Evolutionary conservation across 2,797 vertebrate species (phyloP).

Genomic region (Pangasius sanitwongsei): DNA sequence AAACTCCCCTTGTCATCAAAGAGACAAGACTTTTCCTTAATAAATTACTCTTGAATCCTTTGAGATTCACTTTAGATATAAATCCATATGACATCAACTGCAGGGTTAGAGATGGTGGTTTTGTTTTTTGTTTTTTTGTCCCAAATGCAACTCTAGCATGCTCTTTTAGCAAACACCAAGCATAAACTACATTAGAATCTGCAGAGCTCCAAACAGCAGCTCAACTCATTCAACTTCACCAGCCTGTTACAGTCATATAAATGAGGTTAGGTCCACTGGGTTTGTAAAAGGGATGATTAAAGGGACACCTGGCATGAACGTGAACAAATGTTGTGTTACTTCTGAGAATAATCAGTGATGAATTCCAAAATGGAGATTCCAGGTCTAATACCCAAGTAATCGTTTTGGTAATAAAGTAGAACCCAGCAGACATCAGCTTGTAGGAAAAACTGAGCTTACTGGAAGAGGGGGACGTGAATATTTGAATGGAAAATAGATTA

Average conservation of each 20-base stretch:
- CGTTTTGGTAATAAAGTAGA: constrained; percentile 26
- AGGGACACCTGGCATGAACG: constrained; percentile 27
- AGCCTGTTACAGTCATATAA: neutral
- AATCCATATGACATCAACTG: neutral
- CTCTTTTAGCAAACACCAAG: neutral
- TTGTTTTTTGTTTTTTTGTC: neutral
- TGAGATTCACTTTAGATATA: neutral
- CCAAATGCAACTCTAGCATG: neutral
- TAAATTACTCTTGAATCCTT: constrained; percentile 4
- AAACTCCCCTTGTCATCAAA: constrained; percentile 41
- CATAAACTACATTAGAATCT: constrained; percentile 2
- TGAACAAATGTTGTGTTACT: constrained; percentile 29
- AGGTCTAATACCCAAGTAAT: constrained; percentile 33
- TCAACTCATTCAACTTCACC: neutral
- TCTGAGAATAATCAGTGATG: constrained; percentile 24
- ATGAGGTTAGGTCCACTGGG: neutral
- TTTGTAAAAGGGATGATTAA: constrained; percentile 33
- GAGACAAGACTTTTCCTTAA: constrained; percentile 39
- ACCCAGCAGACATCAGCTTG: constrained; percentile 19
- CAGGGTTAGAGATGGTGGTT: neutral
- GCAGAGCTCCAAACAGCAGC: neutral
- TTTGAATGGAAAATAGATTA: constrained; percentile 48
- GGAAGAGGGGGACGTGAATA: neutral
- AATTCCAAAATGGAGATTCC: constrained; percentile 42
- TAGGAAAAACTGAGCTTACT: constrained; percentile 14